These are phyloP conservation scores for Leptoclinus maculatus DNA, from an alignment of 2,797 vertebrate genomes.

Conservation along the genomic window DNA sequence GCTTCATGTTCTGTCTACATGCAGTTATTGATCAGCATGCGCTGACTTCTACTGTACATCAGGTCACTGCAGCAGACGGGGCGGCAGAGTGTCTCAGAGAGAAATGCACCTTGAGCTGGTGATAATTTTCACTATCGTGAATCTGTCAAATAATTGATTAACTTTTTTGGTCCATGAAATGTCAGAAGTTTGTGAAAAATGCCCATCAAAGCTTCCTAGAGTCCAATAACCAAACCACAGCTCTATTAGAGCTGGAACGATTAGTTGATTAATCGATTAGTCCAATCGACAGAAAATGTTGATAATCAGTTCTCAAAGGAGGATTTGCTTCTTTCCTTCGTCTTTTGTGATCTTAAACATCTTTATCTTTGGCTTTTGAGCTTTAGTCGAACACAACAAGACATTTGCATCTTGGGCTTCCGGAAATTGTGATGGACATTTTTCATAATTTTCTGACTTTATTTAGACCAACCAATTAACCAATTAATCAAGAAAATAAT, in stretches of 20 bases:
- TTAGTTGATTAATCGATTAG: neutral
- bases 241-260: neutral
- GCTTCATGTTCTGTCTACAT: slow-evolving; percentile 60
- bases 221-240: neutral
- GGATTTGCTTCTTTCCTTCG: neutral
- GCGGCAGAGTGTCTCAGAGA: neutral
- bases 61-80: slow-evolving; percentile 53
- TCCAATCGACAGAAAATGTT: neutral
- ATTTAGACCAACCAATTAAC: neutral
- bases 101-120: neutral
- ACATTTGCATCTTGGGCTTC: neutral
- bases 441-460: neutral
- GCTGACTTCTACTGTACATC: slow-evolving; percentile 54
- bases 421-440: neutral
- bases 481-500: neutral
- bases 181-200: neutral
- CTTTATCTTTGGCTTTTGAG: neutral
- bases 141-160: neutral
- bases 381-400: neutral
- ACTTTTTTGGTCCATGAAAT: neutral
- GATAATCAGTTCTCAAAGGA: neutral
- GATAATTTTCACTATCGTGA: neutral
- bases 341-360: neutral
- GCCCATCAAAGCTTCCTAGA: neutral
- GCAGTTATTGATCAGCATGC: slow-evolving; percentile 54